A percentile compares a stretch with the other conserved stretches of the same genome.
Conservation (phyloP, 1,140 invertebrate genomes). For the Plectrocnemia conspersa region DNA sequence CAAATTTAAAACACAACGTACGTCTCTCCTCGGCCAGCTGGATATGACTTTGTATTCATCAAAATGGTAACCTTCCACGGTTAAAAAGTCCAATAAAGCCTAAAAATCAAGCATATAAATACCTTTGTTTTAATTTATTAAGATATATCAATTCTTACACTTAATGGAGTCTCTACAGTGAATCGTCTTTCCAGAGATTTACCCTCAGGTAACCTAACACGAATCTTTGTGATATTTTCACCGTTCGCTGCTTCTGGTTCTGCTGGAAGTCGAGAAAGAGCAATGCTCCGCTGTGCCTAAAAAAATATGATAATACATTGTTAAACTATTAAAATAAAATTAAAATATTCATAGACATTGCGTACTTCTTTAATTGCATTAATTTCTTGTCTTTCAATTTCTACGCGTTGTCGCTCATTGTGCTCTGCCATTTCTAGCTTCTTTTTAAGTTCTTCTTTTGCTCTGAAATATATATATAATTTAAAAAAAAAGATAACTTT, state of each 20-base stretch:
- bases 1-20: constrained; percentile 51
- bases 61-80: constrained; percentile 78
- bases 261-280: constrained; percentile 58
- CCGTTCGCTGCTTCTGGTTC: constrained; percentile 54
- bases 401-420: constrained; percentile 60
- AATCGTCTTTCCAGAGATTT: constrained; percentile 72
- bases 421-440: constrained; percentile 65
- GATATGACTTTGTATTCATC: constrained; percentile 88
- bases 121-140: constrained; percentile 9
- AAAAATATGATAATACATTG: constrained; percentile 23
- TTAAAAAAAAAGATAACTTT: too few species aligned
- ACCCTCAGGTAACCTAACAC: constrained; percentile 72
- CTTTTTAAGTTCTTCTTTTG: constrained; percentile 79
- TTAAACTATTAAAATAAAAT: not conserved
- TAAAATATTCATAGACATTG: constrained; percentile 11
- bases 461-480: too few species aligned
- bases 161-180: constrained; percentile 58
- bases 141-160: constrained; percentile 42
- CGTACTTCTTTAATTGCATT: constrained; percentile 64
- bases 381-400: constrained; percentile 65
- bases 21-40: constrained; percentile 88
- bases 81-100: constrained; percentile 78
- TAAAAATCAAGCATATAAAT: constrained; percentile 41
- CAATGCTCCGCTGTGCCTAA: constrained; percentile 54
- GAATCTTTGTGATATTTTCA: constrained; percentile 65